Conservation (phyloP, 1,140 invertebrate genomes). For the Theocolax elegans region DNA sequence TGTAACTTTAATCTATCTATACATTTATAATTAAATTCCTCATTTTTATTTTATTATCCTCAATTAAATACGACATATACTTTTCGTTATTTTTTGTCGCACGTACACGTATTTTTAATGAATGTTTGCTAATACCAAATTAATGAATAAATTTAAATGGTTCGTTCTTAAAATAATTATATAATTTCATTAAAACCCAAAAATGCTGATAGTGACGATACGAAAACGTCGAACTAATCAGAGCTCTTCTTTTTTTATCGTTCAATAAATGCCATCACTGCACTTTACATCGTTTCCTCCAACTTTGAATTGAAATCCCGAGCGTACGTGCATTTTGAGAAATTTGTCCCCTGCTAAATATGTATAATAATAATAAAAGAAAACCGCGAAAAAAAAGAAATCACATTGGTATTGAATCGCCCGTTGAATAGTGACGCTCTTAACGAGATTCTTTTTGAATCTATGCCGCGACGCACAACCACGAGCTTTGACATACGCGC, state of each 20-base stretch:
- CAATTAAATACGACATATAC: too few species aligned
- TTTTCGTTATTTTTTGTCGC: too few species aligned
- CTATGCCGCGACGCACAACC: neutral
- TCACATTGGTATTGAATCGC: neutral
- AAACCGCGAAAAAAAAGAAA: neutral
- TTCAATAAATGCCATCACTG: too few species aligned
- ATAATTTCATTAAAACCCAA: too few species aligned
- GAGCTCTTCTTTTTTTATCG: neutral
- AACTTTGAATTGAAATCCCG: neutral
- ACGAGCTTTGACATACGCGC: neutral
- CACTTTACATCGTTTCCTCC: neutral
- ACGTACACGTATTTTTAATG: too few species aligned
- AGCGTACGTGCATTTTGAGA: neutral
- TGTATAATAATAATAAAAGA: neutral
- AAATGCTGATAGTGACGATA: too few species aligned
- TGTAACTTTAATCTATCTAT: too few species aligned
- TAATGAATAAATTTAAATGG: too few species aligned
- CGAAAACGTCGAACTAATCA: neutral
- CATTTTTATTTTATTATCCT: too few species aligned
- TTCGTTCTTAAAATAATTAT: too few species aligned
- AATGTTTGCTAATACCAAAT: too few species aligned
- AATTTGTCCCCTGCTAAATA: neutral
- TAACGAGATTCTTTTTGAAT: neutral
- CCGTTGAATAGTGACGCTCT: conserved; percentile 2
- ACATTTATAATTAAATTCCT: too few species aligned